Percentiles rank a stretch among this genome's conserved stretches.
These are phyloP conservation scores for Hyposmocoma kahamanoa DNA, from an alignment of 1,140 invertebrate species.

Conservation along the genomic window DNA sequence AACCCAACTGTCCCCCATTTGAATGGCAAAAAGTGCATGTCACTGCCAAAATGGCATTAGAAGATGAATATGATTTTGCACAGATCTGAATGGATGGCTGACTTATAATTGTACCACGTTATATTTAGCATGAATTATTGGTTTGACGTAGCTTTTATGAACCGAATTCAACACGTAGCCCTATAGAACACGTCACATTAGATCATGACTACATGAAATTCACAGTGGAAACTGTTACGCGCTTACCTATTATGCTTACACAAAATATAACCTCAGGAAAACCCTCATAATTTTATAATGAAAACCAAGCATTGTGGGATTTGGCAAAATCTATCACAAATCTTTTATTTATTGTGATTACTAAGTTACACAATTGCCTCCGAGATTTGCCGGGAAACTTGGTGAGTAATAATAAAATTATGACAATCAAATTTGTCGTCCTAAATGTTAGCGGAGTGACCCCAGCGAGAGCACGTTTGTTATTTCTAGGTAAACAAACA, in stretches of 20 bases:
- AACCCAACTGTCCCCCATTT: conserved; percentile 64
- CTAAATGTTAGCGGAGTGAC: conserved; percentile 50
- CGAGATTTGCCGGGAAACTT: conserved; percentile 18
- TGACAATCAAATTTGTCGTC: conserved; percentile 51
- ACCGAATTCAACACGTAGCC: no score
- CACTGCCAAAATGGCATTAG: conserved; percentile 64
- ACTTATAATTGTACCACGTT: conserved; percentile 67
- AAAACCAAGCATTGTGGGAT: no score
- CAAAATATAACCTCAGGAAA: no score
- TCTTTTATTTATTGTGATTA: conserved; percentile 10
- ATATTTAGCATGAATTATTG: conserved; percentile 72
- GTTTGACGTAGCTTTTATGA: conserved; percentile 54
- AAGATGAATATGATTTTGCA: conserved; percentile 65
- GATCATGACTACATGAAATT: no score
- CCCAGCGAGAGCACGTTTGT: conserved; percentile 55
- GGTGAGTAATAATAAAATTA: conserved; percentile 56
- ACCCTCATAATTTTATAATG: no score
- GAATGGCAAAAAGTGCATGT: conserved; percentile 71
- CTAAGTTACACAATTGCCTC: conserved; percentile 17
- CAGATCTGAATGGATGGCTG: conserved; percentile 63
- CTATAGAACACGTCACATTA: no score
- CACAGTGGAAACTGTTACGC: no score
- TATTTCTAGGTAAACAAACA: conserved; percentile 69
- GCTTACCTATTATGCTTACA: no score
- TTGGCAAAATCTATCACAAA: not conserved